A percentile compares a stretch with the other conserved stretches of the same genome.
phyloP scores from a whole-genome alignment of 2,888 invertebrate genomes.

The Diarsia rubi region DNA sequence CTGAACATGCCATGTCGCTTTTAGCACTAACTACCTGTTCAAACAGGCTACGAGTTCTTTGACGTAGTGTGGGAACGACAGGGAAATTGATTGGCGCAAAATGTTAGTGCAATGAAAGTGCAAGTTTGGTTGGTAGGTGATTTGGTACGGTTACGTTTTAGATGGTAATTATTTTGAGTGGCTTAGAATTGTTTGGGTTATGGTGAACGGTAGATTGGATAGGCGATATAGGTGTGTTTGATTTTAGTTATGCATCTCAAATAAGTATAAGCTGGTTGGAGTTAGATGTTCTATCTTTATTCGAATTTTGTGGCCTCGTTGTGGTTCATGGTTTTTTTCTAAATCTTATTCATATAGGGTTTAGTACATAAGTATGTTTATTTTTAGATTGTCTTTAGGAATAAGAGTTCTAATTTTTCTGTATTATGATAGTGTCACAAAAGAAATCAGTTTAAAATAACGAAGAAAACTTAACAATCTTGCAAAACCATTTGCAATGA shows the following conservation, averaged over 20 bases:
- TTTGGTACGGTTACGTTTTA: slow-evolving; percentile 34
- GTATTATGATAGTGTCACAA: neutral
- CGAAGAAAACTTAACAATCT: neutral
- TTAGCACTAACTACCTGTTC: slow-evolving; percentile 77
- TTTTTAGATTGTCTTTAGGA: neutral
- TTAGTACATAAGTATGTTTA: neutral
- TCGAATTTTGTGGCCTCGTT: neutral
- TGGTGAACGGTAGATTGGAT: neutral
- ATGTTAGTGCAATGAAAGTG: slow-evolving; percentile 61
- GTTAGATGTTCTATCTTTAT: neutral
- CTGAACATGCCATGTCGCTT: slow-evolving; percentile 72
- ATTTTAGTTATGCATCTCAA: neutral
- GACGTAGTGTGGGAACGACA: slow-evolving; percentile 74
- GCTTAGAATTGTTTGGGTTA: slow-evolving; percentile 15
- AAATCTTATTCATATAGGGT: neutral
- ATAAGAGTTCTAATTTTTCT: neutral
- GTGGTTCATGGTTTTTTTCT: neutral
- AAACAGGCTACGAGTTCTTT: slow-evolving; percentile 73
- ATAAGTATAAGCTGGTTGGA: neutral
- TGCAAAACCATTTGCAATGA: neutral
- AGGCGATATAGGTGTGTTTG: neutral
- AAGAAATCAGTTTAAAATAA: neutral
- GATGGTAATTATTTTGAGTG: slow-evolving; percentile 39
- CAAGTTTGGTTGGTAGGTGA: slow-evolving; percentile 31
- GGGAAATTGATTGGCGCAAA: slow-evolving; percentile 67